Evolutionary conservation across 2,888 invertebrate genomes (phyloP), one percentile per base, ranked within the genome.

Genomic region (Cartodere bifasciata): DNA sequence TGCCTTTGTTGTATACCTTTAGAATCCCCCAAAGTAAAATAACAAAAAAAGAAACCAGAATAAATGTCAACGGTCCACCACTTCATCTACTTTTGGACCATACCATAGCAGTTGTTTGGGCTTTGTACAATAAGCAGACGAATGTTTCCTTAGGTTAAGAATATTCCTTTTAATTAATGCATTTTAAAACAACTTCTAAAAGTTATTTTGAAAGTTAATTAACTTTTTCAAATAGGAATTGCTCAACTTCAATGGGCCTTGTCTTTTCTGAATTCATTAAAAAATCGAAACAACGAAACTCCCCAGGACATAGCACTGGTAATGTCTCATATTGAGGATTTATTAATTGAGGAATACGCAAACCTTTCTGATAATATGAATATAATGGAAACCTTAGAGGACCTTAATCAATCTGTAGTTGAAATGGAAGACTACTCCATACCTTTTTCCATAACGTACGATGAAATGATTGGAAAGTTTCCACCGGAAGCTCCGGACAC

Each of bases 21-120:
- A n/a, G n/a, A n/a, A n/a, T n/a, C n/a, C n/a, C n/a, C n/a, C n/a
- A n/a, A n/a, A n/a, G n/a, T n/a, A n/a, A n/a, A n/a, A n/a, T n/a
- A n/a, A n/a, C n/a, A n/a, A n/a, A n/a, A n/a, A n/a, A n/a, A n/a
- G n/a, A n/a, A n/a, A n/a, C n/a, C n/a, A n/a, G n/a, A n/a, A n/a
- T n/a, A n/a, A n/a, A n/a, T n/a, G n/a, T n/a, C n/a, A n/a, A n/a
- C n/a, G n/a, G 20, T 20, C 20, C 20, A n/a, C 20, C 20, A n/a
- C n/a, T 20, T 20, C n/a, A n/a, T 6, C 20, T 20, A 7, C 20
- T 7, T 7, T 20, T 20, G 20, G 20, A 20, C n/a, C 20, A 20
- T n/a, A 20, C 20, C n/a, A 20, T 20, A 20, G 20, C 20, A n/a
- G 20, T 20, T 20, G n/a, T 20, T 20, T 20, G 20, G 20, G 6